These are phyloP conservation scores for Ormia ochracea DNA, from an alignment of 2,888 invertebrate species.

Conservation along the genomic window DNA sequence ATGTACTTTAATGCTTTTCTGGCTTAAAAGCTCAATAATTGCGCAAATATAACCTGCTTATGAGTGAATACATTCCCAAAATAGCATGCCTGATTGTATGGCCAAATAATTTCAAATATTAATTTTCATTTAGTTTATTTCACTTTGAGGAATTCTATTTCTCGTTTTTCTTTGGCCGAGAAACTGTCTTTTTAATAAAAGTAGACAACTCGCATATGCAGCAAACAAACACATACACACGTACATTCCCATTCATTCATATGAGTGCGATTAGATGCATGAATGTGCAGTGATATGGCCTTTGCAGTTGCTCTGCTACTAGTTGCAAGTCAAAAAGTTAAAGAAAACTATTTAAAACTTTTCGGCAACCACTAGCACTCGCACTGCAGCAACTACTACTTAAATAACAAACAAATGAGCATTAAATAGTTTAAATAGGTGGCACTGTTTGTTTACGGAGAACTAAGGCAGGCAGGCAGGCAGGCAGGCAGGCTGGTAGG, in stretches of 20 bases:
- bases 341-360: constrained; percentile 58
- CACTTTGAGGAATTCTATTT: constrained; percentile 14
- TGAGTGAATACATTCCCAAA: too few relatives aligned
- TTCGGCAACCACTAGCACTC: constrained; percentile 27
- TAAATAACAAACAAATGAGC: constrained; percentile 54
- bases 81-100: background rate
- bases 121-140: constrained; percentile 24
- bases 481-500: too few relatives aligned
- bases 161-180: background rate
- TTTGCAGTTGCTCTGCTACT: constrained; percentile 6
- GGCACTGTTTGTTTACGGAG: background rate
- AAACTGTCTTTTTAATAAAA: background rate
- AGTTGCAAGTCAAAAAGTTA: constrained; percentile 53
- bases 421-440: constrained; percentile 41
- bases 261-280: too few relatives aligned
- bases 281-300: background rate
- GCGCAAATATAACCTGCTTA: too few relatives aligned
- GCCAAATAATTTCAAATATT: background rate
- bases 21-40: too few relatives aligned
- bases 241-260: too few relatives aligned
- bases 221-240: background rate
- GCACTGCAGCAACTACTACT: constrained; percentile 11
- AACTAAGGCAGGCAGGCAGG: background rate
- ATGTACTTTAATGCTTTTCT: too few relatives aligned
- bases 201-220: background rate